A percentile compares a stretch with the other conserved stretches of the same genome.
These are phyloP conservation scores for Linyphia triangularis DNA, from an alignment of 2,888 invertebrate genomes.

Conservation along the genomic window DNA sequence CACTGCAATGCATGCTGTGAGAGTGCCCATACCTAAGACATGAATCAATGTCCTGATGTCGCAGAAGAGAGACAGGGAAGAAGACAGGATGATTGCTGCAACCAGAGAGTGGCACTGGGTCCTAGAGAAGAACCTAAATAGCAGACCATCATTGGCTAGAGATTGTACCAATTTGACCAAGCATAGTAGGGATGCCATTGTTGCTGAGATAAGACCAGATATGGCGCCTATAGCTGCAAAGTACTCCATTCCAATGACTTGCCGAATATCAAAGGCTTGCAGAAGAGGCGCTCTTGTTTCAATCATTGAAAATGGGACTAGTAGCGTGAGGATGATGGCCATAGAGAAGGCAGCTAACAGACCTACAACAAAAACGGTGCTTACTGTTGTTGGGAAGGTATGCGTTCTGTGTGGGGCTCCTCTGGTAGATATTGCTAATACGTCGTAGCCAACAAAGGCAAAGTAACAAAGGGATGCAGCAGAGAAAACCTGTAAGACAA, in stretches of 20 bases:
- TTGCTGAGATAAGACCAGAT: constrained; percentile 70
- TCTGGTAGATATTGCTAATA: constrained; percentile 72
- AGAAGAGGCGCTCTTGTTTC: constrained; percentile 69
- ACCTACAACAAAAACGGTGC: constrained; percentile 75
- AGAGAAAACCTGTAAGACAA: constrained; percentile 73
- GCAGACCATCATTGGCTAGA: constrained; percentile 74
- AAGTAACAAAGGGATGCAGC: constrained; percentile 75
- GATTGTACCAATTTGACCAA: constrained; percentile 73
- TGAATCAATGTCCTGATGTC: constrained; percentile 65
- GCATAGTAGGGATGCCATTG: constrained; percentile 69
- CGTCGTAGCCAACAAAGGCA: constrained; percentile 76
- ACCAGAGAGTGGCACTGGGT: constrained; percentile 66
- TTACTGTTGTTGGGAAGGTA: constrained; percentile 72
- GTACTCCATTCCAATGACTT: constrained; percentile 73
- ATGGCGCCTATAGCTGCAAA: constrained; percentile 75
- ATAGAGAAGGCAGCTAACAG: constrained; percentile 73
- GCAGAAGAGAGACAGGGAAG: constrained; percentile 56
- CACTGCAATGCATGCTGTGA: constrained; percentile 61
- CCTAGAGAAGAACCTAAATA: constrained; percentile 69
- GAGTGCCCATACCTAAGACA: constrained; percentile 75
- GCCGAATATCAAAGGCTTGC: constrained; percentile 70
- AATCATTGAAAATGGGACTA: constrained; percentile 75
- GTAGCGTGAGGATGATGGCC: constrained; percentile 72
- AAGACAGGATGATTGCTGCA: constrained; percentile 11
- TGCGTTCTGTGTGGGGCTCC: constrained; percentile 68